These are phyloP conservation scores for Miltochrista miniata DNA, from an alignment of 2,888 invertebrate species.

Conservation along the genomic window DNA sequence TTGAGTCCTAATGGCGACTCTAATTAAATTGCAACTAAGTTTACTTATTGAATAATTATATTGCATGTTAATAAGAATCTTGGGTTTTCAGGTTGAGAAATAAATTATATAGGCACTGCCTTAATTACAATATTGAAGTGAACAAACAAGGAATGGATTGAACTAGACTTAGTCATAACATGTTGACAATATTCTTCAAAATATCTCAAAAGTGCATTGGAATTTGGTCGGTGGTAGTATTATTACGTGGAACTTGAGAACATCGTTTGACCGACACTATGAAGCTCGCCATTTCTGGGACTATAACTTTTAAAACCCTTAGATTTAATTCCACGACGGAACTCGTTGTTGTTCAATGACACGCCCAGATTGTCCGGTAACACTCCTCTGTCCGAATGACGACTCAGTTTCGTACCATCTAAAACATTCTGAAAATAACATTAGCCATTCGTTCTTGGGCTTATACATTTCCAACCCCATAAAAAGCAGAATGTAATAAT, in stretches of 20 bases:
- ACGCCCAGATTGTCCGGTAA: not conserved
- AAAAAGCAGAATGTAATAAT: not conserved
- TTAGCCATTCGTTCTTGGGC: conserved; percentile 50
- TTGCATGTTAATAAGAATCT: not conserved
- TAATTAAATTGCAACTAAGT: not conserved
- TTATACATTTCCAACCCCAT: conserved; percentile 9
- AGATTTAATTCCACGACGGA: not conserved
- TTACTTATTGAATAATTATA: too few species aligned
- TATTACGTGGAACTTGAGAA: not conserved
- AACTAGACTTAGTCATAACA: not conserved
- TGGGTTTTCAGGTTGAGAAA: not conserved
- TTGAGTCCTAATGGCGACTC: too few species aligned
- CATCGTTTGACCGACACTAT: not conserved
- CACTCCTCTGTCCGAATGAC: not conserved
- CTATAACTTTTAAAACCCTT: not conserved
- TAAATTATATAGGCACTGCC: not conserved
- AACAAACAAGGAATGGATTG: not conserved
- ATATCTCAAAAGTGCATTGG: not conserved
- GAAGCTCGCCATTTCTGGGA: not conserved
- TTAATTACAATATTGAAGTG: too few species aligned
- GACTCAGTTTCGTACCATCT: conserved; percentile 45
- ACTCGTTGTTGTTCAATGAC: not conserved
- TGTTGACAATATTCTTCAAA: not conserved
- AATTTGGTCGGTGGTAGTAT: not conserved
- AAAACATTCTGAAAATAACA: conserved; percentile 54